Evolutionary conservation across 2,113 vertebrate genomes (phyloP).

Genomic region (Hyaena hyaena): DNA sequence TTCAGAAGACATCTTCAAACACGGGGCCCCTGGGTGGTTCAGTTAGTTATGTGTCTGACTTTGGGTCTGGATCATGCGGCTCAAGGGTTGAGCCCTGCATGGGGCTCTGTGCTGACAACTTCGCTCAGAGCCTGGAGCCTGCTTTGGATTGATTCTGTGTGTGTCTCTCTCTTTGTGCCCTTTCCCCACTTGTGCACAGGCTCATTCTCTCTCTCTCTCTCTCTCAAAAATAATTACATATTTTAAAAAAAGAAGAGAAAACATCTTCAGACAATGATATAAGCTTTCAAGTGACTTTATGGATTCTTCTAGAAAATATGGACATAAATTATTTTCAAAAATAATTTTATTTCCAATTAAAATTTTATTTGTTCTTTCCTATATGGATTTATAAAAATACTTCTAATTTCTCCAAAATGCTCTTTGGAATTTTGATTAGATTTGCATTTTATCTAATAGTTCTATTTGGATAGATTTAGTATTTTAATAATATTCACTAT

Average conservation of each 20-base stretch:
- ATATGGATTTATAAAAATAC: background rate
- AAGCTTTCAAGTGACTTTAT: background rate
- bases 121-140: too few relatives aligned
- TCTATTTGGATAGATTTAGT: background rate
- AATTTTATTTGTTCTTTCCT: background rate
- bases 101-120: too few relatives aligned
- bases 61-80: too few relatives aligned
- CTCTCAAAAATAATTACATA: too few relatives aligned
- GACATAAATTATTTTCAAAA: background rate
- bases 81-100: too few relatives aligned
- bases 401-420: background rate
- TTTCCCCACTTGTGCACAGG: too few relatives aligned
- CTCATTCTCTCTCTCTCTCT: too few relatives aligned
- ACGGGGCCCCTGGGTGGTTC: too few relatives aligned
- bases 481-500: background rate
- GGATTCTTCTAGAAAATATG: background rate
- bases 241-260: background rate
- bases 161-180: too few relatives aligned
- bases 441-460: background rate
- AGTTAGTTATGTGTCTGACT: too few relatives aligned
- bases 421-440: background rate
- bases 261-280: background rate
- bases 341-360: background rate
- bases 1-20: background rate
- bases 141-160: too few relatives aligned